phyloP scores from a whole-genome alignment of 2,113 vertebrate species.

The Caranx ignobilis region DNA sequence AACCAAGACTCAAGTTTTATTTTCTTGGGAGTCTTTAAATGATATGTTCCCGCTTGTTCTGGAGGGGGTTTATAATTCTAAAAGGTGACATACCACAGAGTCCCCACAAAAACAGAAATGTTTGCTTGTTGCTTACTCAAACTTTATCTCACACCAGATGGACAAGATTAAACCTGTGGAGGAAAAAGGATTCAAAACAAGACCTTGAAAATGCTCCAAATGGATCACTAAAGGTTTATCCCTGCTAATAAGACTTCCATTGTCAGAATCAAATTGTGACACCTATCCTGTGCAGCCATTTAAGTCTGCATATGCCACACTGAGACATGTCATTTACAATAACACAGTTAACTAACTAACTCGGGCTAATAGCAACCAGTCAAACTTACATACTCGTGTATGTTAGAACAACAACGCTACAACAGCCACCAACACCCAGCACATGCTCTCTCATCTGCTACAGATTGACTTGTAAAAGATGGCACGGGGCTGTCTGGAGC shows the following conservation, averaged over 20 bases:
- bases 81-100: conserved; percentile 1
- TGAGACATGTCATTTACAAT: not conserved
- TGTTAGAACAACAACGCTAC: not conserved
- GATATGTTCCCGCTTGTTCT: conserved; percentile 17
- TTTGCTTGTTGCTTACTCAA: not conserved
- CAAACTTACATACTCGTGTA: not conserved
- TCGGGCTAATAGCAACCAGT: too few relatives aligned
- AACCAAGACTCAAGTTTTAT: conserved; percentile 34
- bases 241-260: conserved; percentile 13
- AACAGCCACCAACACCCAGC: not conserved
- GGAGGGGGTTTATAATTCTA: conserved; percentile 8
- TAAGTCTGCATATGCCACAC: not conserved
- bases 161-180: not conserved
- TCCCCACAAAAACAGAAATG: not conserved
- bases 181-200: not conserved
- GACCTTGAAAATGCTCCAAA: not conserved
- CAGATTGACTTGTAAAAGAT: not conserved
- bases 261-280: conserved; percentile 30
- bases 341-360: not conserved
- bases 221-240: conserved; percentile 32
- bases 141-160: not conserved
- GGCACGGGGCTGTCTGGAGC: not conserved
- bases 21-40: conserved; percentile 41
- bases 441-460: not conserved
- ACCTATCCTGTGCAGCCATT: not conserved